Base-by-base conservation (phyloP, 2,888 invertebrate genomes). In the Apodemia arnacis region DNA sequence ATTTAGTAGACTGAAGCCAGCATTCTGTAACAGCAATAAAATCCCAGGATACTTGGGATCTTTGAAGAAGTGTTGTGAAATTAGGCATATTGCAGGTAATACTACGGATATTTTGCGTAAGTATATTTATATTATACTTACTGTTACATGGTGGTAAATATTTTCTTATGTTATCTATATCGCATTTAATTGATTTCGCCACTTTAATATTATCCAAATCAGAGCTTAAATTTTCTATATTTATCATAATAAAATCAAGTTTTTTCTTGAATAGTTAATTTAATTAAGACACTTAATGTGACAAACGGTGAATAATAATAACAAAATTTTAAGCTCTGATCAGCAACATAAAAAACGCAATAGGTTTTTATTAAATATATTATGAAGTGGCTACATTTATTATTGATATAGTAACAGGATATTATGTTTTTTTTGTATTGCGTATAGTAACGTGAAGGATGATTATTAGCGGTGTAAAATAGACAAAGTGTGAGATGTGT, bases 31-130 rank as follows among this genome's bases (percentile, higher is more conserved):
- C 74, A 0, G 93, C 80, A 8, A 94, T 21, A 3, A 93, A 13
- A 59, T 94, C 92, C 89, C 92, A 94, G 0, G 77, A 13, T 1
- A 90, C 27, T 10, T 83, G n/a, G 0, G 91, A 87, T 13, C 92
- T 84, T 0, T 80, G 41, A 0, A 92, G 27, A 15, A 92, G 80
- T 7, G 89, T 87, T 3, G 75, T 27, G 10, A 93, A 87, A 24
- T 76, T 88, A 0, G 84, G 2, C 24, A 93, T 66, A 41, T 93
- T 93, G 54, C 87, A 84, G 11, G 83, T 87, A 18, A 93, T 85
- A 27, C 92, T 93, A 10, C 91, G 84, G 27, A 93, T 93, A 77
- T 94, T 94, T 84, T 93, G 93, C 11, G 21, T 21, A 15, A 63
- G 24, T 2, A 63, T 63, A 63, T 21, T 63, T 0, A 63, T 10